phyloP scores from a whole-genome alignment of 2,113 vertebrate species.

The Myocastor coypus region DNA sequence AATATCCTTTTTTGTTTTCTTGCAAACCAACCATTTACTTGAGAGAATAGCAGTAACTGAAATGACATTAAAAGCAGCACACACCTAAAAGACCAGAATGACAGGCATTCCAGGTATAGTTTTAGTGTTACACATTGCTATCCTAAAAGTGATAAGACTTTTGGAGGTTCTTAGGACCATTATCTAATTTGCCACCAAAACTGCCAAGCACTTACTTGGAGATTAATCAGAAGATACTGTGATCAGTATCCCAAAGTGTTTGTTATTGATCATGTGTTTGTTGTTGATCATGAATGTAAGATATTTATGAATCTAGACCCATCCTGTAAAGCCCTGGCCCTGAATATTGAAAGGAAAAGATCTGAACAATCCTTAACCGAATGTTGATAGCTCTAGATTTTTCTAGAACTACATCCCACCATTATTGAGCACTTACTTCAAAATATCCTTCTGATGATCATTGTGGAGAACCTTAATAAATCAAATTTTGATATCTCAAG shows the following conservation, averaged over 20 bases:
- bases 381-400: background rate
- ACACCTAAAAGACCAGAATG: too few relatives aligned
- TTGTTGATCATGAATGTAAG: background rate
- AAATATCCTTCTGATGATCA: background rate
- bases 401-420: background rate
- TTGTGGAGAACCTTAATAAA: too few relatives aligned
- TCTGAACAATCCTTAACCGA: background rate
- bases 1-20: too few relatives aligned
- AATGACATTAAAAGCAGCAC: too few relatives aligned
- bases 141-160: too few relatives aligned
- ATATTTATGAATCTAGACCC: background rate
- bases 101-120: too few relatives aligned
- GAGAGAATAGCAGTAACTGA: too few relatives aligned
- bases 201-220: background rate
- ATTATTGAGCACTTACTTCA: conserved; percentile 10
- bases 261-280: background rate
- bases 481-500: too few relatives aligned
- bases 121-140: too few relatives aligned
- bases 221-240: background rate
- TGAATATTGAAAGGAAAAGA: background rate
- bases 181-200: background rate
- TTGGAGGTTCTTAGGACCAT: too few relatives aligned
- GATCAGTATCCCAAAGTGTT: background rate
- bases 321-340: background rate
- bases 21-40: too few relatives aligned